Evolutionary conservation across 2,113 vertebrate species (phyloP).

Genomic region (Callipepla californica): DNA sequence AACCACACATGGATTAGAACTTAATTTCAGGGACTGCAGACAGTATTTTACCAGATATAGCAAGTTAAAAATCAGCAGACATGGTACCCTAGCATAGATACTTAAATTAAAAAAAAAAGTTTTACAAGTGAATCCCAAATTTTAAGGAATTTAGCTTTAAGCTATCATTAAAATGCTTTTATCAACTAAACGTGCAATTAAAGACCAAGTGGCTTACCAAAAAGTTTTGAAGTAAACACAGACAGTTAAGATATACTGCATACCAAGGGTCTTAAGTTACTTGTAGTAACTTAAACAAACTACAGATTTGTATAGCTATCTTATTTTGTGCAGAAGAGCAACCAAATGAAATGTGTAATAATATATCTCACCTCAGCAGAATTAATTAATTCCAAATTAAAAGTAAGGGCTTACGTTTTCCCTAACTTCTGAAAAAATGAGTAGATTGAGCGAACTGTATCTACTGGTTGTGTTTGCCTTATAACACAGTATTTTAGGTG

Average conservation of each 20-base stretch:
- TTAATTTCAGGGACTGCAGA: neutral
- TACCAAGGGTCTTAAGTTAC: neutral
- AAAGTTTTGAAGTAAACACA: neutral
- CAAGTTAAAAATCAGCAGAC: neutral
- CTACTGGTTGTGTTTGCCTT: neutral
- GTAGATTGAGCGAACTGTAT: neutral
- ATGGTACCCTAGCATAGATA: neutral
- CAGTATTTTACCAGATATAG: neutral
- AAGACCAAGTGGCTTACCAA: neutral
- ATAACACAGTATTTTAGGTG: neutral
- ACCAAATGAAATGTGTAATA: fast-evolving
- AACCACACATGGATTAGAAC: neutral
- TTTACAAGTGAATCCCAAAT: neutral
- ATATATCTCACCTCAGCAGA: neutral
- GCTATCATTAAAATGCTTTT: neutral
- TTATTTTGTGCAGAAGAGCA: neutral
- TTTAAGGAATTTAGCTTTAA: neutral
- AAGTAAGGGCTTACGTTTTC: neutral
- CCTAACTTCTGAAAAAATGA: neutral
- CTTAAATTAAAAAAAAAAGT: neutral
- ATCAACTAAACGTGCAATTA: neutral
- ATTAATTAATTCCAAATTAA: neutral
- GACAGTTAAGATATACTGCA: neutral
- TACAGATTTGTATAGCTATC: neutral
- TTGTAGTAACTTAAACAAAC: neutral